A percentile compares a stretch with the other conserved stretches of the same genome.
Conservation (phyloP, 1,140 invertebrate genomes). For the Glossosoma conforme region DNA sequence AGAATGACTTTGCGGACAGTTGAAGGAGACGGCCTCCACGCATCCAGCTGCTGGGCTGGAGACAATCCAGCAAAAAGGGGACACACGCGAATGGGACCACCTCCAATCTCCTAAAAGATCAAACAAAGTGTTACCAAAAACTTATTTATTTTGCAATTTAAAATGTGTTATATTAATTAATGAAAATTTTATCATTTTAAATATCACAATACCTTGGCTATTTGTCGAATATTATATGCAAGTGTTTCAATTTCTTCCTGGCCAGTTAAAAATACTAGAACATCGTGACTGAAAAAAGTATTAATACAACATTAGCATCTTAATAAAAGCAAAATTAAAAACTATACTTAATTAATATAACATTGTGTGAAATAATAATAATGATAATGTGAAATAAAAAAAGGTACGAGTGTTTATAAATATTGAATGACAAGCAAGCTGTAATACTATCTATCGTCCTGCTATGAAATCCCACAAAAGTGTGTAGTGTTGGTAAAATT, state of each 20-base stretch:
- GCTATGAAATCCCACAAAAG: no score
- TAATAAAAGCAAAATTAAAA: no score
- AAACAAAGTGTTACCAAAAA: no score
- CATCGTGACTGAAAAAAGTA: slow-evolving; percentile 70
- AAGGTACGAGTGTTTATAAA: no score
- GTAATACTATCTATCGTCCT: no score
- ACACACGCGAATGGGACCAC: slow-evolving; percentile 59
- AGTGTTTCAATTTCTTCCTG: slow-evolving; percentile 97
- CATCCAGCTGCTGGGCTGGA: slow-evolving; percentile 70
- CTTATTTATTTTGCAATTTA: no score
- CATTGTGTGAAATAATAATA: no score
- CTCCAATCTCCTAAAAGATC: slow-evolving; percentile 22
- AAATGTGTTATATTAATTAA: not conserved
- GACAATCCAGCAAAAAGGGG: slow-evolving; percentile 82
- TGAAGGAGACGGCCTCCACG: slow-evolving; percentile 62
- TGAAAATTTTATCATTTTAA: not conserved
- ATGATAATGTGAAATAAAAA: no score
- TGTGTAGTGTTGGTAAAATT: no score
- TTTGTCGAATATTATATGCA: slow-evolving; percentile 67
- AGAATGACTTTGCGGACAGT: slow-evolving; percentile 85
- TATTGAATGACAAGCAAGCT: no score
- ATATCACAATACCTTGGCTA: slow-evolving; percentile 57
- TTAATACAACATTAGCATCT: no score
- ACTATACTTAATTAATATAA: no score
- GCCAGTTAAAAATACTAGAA: slow-evolving; percentile 96